Base-by-base conservation (phyloP, 2,113 vertebrate genomes). In the Myotis davidii region DNA sequence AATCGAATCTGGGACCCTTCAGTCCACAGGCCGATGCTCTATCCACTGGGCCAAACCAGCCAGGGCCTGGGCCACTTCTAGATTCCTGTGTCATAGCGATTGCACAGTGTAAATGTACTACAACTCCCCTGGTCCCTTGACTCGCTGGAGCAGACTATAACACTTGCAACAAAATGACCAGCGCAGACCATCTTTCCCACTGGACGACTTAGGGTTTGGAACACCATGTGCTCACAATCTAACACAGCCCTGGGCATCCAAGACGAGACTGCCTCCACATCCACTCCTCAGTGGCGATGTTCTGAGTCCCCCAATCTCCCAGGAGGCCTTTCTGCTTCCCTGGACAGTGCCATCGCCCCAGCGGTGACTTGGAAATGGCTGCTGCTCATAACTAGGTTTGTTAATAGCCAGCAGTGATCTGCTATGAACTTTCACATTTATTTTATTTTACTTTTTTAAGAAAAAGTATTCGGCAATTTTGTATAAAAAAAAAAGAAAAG, bases 321-420 rank as follows among this genome's bases (percentile, higher is more conserved):
- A 87, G 79, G 84, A 72, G 48, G 87, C 4, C 69, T 96, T 95
- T 92, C 79, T 94, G 92, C 65, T 95, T 93, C 79, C 87, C 84
- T 5, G 70, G 90, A 91, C 54, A 94, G 89, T 87, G 74, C 56
- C 64, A 65, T 29, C 45, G 34, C 50, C 56, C 86, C 90, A 79
- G 56, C 20, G 2, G 54, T 88, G 92, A 90, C 67, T 94, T 97
- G 95, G 91, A 96, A 95, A 82, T 72, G 77, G 10, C 32, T 88
- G 29, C 73, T 91, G 42, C 73, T 95, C 34, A n/a, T 94, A 77
- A 77, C 82, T 90, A 84, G 82, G 12, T 89, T 94, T 84, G 50
- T 52, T 95, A 93, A 94, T 45, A 94, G 74, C 64, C 94, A 96
- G 14, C 54, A 96, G 89, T 93, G 74, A 89, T 76, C 56, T 89